Percentiles rank a stretch among this genome's conserved stretches.
Conservation (phyloP, 2,113 vertebrate species). For the Vicugna pacos region DNA sequence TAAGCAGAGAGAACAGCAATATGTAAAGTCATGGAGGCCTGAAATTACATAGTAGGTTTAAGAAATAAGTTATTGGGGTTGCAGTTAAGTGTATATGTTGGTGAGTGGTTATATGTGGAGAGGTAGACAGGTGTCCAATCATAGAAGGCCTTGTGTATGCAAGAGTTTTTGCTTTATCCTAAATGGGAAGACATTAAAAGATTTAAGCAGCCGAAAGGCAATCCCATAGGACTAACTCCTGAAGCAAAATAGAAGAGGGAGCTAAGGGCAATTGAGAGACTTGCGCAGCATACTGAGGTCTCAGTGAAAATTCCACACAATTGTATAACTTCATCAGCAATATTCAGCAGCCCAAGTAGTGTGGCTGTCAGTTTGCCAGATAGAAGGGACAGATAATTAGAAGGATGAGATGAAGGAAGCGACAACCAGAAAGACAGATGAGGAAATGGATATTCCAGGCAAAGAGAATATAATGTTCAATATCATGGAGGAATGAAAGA, state of each 20-base stretch:
- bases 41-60: neutral
- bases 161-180: constrained; percentile 24
- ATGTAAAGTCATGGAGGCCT: constrained; percentile 5
- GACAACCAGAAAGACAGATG: neutral
- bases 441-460: neutral
- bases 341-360: neutral
- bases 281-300: constrained; percentile 13
- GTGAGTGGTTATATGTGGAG: neutral
- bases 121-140: neutral
- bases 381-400: neutral
- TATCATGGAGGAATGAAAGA: constrained; percentile 40
- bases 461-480: neutral
- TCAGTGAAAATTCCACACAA: neutral
- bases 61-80: neutral
- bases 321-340: neutral
- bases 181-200: neutral
- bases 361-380: neutral
- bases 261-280: constrained; percentile 52
- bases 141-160: constrained; percentile 7
- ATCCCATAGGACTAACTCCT: neutral
- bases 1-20: neutral
- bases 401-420: neutral
- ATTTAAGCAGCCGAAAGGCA: neutral
- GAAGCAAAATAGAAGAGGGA: constrained; percentile 23
- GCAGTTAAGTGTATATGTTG: neutral